phyloP scores from a whole-genome alignment of 2,797 vertebrate genomes.

The Podarcis lilfordi region DNA sequence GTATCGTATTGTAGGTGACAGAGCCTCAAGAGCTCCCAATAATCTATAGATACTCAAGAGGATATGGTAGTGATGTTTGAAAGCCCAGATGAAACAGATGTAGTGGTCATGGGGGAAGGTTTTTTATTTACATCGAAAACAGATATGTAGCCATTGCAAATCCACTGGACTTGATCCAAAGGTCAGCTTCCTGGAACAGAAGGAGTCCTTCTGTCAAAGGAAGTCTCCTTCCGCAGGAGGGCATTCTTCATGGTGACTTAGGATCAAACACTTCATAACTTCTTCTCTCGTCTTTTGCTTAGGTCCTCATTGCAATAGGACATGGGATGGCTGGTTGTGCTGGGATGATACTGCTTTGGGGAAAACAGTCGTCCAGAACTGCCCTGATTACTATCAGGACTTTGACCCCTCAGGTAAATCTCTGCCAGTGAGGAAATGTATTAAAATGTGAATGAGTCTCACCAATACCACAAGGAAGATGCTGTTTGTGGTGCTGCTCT shows the following conservation, averaged over 20 bases:
- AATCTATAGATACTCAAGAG: neutral
- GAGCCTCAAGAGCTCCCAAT: neutral
- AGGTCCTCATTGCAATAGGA: conserved; percentile 91
- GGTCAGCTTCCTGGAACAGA: neutral
- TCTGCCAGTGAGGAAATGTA: neutral
- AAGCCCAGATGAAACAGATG: neutral
- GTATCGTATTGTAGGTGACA: too few relatives aligned
- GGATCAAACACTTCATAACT: neutral
- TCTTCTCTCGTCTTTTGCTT: conserved; percentile 8
- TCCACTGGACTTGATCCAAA: neutral
- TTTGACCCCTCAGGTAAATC: conserved; percentile 92
- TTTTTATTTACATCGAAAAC: neutral
- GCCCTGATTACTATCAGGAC: conserved; percentile 96
- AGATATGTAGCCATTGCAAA: neutral
- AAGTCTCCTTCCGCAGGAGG: neutral
- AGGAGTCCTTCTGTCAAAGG: neutral
- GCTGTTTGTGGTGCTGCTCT: neutral
- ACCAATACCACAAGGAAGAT: neutral
- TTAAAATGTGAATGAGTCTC: neutral
- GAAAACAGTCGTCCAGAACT: conserved; percentile 86
- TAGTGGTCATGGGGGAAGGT: too few relatives aligned
- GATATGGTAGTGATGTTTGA: neutral
- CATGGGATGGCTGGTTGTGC: conserved; percentile 98
- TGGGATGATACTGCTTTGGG: conserved; percentile 91
- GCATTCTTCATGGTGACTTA: neutral